phyloP scores from a whole-genome alignment of 2,113 vertebrate species.

The Mesocricetus auratus region DNA sequence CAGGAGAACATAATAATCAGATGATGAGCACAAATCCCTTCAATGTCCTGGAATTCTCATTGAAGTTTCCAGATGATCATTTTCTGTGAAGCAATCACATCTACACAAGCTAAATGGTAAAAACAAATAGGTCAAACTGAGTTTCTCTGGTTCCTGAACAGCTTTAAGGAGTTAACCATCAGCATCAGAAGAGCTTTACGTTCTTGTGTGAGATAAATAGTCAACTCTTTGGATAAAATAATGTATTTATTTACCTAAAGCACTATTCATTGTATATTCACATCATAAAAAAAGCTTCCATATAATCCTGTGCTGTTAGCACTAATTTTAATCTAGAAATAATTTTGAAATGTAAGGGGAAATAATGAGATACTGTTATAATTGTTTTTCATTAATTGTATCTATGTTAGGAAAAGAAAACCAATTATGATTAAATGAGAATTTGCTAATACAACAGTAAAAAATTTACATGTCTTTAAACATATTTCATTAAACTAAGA shows the following conservation, averaged over 20 bases:
- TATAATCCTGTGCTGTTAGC: background rate
- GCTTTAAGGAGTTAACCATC: slow-evolving; percentile 30
- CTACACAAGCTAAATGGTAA: slow-evolving; percentile 32
- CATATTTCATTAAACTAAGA: slow-evolving; percentile 33
- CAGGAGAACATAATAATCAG: background rate
- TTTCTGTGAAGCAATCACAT: background rate
- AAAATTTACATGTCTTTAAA: background rate
- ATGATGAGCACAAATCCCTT: background rate
- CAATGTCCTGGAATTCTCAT: background rate
- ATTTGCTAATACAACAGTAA: background rate
- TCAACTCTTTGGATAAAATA: slow-evolving; percentile 11
- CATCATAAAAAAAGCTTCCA: slow-evolving; percentile 10
- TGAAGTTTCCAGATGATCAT: slow-evolving; percentile 31
- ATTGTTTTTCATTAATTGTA: background rate
- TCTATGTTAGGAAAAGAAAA: background rate
- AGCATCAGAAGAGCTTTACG: background rate
- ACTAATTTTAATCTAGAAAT: slow-evolving; percentile 47
- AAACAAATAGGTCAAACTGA: background rate
- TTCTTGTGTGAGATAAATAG: background rate
- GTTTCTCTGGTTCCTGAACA: background rate
- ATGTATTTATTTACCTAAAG: background rate
- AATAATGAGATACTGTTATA: background rate
- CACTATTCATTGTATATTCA: background rate
- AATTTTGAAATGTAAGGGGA: slow-evolving; percentile 29
- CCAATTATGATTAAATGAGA: slow-evolving; percentile 13